phyloP scores from a whole-genome alignment of 2,113 vertebrate species.

The Pelvicachromis taeniatus region DNA sequence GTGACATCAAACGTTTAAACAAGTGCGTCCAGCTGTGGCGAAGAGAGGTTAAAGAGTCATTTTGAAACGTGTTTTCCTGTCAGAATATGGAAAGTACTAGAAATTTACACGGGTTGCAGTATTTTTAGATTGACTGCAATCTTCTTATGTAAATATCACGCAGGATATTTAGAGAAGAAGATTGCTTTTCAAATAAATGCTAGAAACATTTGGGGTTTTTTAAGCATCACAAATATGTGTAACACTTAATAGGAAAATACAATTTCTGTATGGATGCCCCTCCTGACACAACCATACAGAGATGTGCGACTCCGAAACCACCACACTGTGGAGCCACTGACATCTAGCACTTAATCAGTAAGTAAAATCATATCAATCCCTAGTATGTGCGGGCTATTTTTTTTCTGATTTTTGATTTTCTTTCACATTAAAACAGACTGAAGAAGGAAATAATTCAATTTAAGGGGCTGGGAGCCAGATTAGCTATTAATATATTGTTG shows the following conservation, averaged over 20 bases:
- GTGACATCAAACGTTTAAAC: neutral
- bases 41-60: neutral
- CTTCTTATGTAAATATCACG: no score
- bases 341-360: neutral
- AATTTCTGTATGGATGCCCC: no score
- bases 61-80: fast-evolving
- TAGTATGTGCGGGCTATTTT: no score
- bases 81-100: neutral
- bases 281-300: no score
- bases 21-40: fast-evolving
- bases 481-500: neutral
- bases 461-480: neutral
- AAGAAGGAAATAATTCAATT: neutral
- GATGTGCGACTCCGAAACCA: neutral
- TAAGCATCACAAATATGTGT: neutral
- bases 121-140: neutral
- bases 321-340: neutral
- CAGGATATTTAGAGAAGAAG: neutral
- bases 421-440: neutral
- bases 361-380: no score
- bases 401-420: neutral
- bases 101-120: fast-evolving
- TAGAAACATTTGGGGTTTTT: neutral
- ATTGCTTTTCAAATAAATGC: neutral
- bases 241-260: no score